Conservation (phyloP, 2,113 vertebrate genomes). For the Cichladusa arquata region DNA sequence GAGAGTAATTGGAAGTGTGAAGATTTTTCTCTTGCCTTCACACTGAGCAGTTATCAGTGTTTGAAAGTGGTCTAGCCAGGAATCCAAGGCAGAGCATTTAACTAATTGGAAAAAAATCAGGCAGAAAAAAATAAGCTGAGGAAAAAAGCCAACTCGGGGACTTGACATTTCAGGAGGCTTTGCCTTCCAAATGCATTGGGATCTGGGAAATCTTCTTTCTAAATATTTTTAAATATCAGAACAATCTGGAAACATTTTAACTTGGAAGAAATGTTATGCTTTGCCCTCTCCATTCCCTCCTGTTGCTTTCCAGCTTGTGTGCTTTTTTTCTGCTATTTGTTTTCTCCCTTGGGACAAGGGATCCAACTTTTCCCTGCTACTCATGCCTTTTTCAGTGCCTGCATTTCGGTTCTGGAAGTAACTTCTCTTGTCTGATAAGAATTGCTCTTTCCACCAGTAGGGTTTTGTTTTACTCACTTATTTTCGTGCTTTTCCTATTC, state of each 20-base stretch:
- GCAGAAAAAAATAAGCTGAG: not conserved
- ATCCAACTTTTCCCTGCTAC: not conserved
- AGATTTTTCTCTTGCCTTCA: not conserved
- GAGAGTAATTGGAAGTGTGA: not conserved
- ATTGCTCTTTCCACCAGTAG: not conserved
- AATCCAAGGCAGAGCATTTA: not conserved
- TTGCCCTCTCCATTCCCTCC: not conserved
- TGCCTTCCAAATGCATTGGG: not conserved
- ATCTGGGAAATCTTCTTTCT: conserved; percentile 1
- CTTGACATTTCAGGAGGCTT: not conserved
- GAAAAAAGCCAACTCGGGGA: not conserved
- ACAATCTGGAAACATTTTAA: conserved; percentile 50
- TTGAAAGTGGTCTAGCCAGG: not conserved
- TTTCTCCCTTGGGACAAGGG: not conserved
- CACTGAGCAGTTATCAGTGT: not conserved
- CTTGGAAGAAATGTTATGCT: conserved; percentile 1
- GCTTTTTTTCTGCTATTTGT: not conserved
- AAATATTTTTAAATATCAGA: not conserved
- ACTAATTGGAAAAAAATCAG: not conserved
- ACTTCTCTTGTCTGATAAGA: not conserved
- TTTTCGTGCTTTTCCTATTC: not conserved
- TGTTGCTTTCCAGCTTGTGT: not conserved
- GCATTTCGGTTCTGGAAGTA: not conserved
- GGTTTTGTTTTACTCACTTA: not conserved
- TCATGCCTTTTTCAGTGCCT: not conserved